Conservation (phyloP, 2,797 vertebrate species). For the Pseudochirops corinnae region DNA sequence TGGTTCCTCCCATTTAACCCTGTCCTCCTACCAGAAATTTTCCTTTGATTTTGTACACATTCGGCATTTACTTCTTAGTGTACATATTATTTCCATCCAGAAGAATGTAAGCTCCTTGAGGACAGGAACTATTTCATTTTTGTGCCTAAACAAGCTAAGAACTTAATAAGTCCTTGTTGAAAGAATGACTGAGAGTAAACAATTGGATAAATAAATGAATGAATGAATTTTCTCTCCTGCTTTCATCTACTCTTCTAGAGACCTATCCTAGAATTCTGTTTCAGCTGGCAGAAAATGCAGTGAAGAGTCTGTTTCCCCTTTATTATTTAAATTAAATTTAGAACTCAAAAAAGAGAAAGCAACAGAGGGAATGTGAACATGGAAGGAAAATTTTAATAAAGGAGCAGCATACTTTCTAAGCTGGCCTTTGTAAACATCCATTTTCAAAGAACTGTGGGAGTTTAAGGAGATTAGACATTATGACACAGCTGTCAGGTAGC, state of each 20-base stretch:
- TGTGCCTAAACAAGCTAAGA: neutral
- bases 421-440: slow-evolving; percentile 81
- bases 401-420: slow-evolving; percentile 81
- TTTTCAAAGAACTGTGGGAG: slow-evolving; percentile 83
- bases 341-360: slow-evolving; percentile 45
- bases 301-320: slow-evolving; percentile 15
- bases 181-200: neutral
- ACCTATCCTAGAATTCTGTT: neutral
- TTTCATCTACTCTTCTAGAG: slow-evolving; percentile 24
- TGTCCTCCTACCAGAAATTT: neutral
- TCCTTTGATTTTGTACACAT: neutral
- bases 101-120: neutral
- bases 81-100: neutral
- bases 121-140: neutral
- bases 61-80: neutral
- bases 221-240: neutral
- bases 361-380: slow-evolving; percentile 45
- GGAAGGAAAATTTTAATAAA: slow-evolving; percentile 74
- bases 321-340: slow-evolving; percentile 11
- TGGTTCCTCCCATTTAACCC: neutral
- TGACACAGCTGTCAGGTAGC: slow-evolving; percentile 85
- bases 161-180: neutral
- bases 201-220: neutral
- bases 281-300: slow-evolving; percentile 34
- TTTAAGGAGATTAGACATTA: slow-evolving; percentile 83